Evolutionary conservation across 2,797 vertebrate species (phyloP).

Genomic region (Pteropus rufus): DNA sequence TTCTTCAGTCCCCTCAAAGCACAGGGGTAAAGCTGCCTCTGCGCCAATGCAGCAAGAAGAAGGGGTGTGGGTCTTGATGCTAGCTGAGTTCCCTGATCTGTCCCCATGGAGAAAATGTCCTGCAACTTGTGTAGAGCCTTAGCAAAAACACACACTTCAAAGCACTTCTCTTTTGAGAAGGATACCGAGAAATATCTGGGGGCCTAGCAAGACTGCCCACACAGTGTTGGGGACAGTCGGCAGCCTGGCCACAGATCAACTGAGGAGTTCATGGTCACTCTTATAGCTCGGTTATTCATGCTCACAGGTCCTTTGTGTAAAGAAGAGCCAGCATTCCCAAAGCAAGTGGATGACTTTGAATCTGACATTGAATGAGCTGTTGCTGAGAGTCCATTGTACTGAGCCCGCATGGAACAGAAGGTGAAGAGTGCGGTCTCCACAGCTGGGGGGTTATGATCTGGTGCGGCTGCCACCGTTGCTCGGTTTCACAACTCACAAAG

Average conservation of each 20-base stretch:
- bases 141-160: neutral
- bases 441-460: neutral
- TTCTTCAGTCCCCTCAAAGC: neutral
- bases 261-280: neutral
- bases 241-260: neutral
- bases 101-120: neutral
- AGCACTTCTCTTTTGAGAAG: neutral
- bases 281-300: neutral
- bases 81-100: neutral
- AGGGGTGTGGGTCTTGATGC: fast-evolving
- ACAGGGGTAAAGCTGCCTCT: neutral
- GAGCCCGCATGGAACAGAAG: neutral
- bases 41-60: neutral
- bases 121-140: neutral
- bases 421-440: neutral
- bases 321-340: neutral
- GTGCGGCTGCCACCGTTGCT: fast-evolving
- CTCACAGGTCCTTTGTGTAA: neutral
- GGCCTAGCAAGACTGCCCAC: neutral
- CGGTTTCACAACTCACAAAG: neutral
- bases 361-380: neutral
- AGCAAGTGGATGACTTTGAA: neutral
- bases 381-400: neutral
- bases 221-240: neutral
- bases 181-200: neutral